A percentile compares a stretch with the other conserved stretches of the same genome.
Evolutionary conservation across 2,888 invertebrate species (phyloP).

Genomic region (Belgica antarctica): DNA sequence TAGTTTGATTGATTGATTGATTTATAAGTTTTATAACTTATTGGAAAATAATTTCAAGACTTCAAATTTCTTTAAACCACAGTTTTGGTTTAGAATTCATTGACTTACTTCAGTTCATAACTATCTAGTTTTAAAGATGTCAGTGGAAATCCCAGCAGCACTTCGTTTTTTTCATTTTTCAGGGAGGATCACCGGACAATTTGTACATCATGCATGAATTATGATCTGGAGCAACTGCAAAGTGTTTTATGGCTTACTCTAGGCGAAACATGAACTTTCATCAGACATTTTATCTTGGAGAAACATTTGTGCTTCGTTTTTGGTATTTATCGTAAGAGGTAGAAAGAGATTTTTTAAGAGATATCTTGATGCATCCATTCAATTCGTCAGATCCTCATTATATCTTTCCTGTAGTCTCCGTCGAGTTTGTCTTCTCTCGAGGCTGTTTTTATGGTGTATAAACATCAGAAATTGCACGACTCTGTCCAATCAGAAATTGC

Average conservation of each 20-base stretch:
- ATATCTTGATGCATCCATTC: constrained; percentile 15
- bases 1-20: too few relatives aligned
- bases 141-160: too few relatives aligned
- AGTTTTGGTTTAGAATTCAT: too few relatives aligned
- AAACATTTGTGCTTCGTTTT: too few relatives aligned
- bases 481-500: constrained; percentile 24
- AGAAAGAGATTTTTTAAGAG: background rate
- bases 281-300: constrained; percentile 19
- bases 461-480: constrained; percentile 19
- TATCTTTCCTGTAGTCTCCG: background rate
- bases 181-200: constrained; percentile 11
- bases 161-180: background rate
- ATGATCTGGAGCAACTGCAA: constrained; percentile 18
- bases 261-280: constrained; percentile 23
- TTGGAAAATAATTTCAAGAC: too few relatives aligned
- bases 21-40: too few relatives aligned
- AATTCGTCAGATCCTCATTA: constrained; percentile 27
- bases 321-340: too few relatives aligned
- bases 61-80: too few relatives aligned
- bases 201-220: constrained; percentile 14
- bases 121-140: too few relatives aligned
- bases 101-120: too few relatives aligned
- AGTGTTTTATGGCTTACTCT: constrained; percentile 19
- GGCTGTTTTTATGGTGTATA: background rate
- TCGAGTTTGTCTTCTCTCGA: background rate